Conservation (phyloP, 1,140 invertebrate species). For the Branchinecta lynchi region DNA sequence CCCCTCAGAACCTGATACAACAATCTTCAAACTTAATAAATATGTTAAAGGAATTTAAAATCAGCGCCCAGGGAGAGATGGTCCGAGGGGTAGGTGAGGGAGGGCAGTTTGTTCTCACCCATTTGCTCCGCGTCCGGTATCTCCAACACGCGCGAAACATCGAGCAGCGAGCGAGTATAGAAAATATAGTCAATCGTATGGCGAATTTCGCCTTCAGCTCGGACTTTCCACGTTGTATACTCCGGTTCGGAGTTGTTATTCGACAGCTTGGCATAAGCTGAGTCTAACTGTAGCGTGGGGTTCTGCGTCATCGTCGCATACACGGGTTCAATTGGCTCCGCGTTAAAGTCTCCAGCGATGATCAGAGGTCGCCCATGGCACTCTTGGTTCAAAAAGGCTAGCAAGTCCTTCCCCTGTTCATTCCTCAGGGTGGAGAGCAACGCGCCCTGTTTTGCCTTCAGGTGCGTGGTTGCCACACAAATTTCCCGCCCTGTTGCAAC, state of each 20-base stretch:
- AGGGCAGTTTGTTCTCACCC: constrained; percentile 48
- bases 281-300: constrained; percentile 22
- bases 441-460: constrained; percentile 55
- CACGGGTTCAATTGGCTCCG: constrained; percentile 52
- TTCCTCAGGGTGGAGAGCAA: constrained; percentile 49
- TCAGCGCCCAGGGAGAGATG: constrained; percentile 61
- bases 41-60: constrained; percentile 30
- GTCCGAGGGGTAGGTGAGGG: constrained; percentile 55
- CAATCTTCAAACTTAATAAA: background rate
- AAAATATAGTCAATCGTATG: constrained; percentile 68
- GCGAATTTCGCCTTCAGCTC: constrained; percentile 50
- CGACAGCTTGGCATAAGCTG: constrained; percentile 26
- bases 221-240: constrained; percentile 63
- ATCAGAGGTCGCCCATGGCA: constrained; percentile 38
- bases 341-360: constrained; percentile 63
- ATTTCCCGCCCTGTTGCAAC: constrained; percentile 40
- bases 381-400: constrained; percentile 42
- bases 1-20: too few species aligned
- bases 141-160: constrained; percentile 42
- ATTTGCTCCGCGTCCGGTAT: constrained; percentile 50
- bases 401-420: constrained; percentile 55
- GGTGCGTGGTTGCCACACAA: constrained; percentile 54
- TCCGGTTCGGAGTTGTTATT: constrained; percentile 38
- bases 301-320: constrained; percentile 42
- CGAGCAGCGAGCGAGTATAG: constrained; percentile 38